These are phyloP conservation scores for Catagonus wagneri DNA, from an alignment of 2,113 vertebrate species.

Conservation along the genomic window DNA sequence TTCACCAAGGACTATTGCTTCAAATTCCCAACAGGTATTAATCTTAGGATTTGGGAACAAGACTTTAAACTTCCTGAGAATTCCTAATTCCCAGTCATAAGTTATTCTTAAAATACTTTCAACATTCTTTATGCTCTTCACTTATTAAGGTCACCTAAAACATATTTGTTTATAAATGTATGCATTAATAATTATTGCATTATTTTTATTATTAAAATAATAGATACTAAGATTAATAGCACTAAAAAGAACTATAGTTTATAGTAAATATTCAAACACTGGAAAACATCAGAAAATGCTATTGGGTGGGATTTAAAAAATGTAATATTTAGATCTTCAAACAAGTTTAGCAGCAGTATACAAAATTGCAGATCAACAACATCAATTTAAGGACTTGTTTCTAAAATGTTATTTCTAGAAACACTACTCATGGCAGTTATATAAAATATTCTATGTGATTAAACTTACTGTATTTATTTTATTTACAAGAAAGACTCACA, in stretches of 20 bases:
- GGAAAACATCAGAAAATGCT: not conserved
- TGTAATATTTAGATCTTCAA: not conserved
- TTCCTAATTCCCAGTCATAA: not conserved
- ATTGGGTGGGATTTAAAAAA: not conserved
- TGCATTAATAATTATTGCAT: slow-evolving; percentile 1
- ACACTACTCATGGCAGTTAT: not conserved
- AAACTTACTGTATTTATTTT: not conserved
- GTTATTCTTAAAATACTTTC: slow-evolving; percentile 10
- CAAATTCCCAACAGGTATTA: slow-evolving; percentile 8
- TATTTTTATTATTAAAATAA: slow-evolving; percentile 8
- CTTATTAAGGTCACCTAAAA: not conserved
- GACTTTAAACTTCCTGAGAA: slow-evolving; percentile 22
- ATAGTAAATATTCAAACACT: not conserved
- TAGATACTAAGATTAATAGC: not conserved
- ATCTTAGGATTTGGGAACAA: slow-evolving; percentile 20
- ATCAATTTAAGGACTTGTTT: not conserved
- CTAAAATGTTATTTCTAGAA: slow-evolving; percentile 30
- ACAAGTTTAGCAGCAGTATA: not conserved
- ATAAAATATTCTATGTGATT: not conserved
- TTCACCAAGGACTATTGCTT: not conserved
- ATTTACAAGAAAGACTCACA: not conserved
- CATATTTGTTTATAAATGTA: not conserved
- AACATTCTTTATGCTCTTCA: not conserved
- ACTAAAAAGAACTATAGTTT: not conserved
- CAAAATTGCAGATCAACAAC: not conserved